Evolutionary conservation across 2,797 vertebrate genomes (phyloP), one percentile per base, ranked within the genome.

Genomic region (Pseudomugil gertrudae): DNA sequence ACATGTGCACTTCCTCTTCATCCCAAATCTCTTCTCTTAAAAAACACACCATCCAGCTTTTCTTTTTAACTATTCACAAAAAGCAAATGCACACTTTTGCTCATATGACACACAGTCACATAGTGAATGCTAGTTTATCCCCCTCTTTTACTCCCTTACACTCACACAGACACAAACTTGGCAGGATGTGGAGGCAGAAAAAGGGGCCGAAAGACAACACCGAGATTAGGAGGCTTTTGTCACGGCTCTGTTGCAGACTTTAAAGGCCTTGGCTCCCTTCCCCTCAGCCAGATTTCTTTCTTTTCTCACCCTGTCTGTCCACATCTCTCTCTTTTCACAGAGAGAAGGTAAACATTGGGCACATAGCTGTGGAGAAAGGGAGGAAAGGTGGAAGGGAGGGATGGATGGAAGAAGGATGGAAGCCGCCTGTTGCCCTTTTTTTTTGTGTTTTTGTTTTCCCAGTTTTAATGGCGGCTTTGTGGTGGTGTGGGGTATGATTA

Each of bases 221-320:
- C 64, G 70, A 95, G 94, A 94, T 94, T 94, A 95, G 90, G 89
- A 89, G 87, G 92, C 92, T 95, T 95, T 95, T 96, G 93, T 96
- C 95, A 94, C 89, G 93, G 93, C 92, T 94, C 92, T 91, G 87
- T 90, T 90, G 93, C 90, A 90, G 92, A 93, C 93, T 91, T 94
- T 93, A 94, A 94, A 95, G 93, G 84, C 87, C 78, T 89, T 95
- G 95, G 95, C 94, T 91, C 73, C 48, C 56, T 83, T 93, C 94
- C 93, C 92, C 89, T 87, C 35, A 11, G 77, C 83, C 93, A 95
- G 92, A 94, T 93, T 94, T 95, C 92, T 93, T 93, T 94, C 84
- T 84, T 91, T 92, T 89, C 86, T 90, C 84, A 79, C 84, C 84
- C 80, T 80, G 84, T 82, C 74, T 84, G 76, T 88, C 80, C 81